These are phyloP conservation scores for Heliconius himera DNA, from an alignment of 1,140 invertebrate genomes.

Conservation along the genomic window DNA sequence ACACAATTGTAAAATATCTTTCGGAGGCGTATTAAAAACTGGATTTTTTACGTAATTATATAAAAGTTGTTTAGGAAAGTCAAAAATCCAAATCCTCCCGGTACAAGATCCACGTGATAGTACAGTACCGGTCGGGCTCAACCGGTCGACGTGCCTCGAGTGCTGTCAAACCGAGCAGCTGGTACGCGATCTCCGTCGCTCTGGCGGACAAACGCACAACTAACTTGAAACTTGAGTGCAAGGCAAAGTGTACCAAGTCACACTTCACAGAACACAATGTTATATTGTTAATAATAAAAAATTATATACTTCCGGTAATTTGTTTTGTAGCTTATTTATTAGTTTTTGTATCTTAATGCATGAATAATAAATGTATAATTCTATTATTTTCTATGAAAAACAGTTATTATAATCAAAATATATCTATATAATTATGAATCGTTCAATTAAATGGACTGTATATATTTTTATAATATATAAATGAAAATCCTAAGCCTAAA, in stretches of 20 bases:
- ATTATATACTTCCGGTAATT: not conserved
- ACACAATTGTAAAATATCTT: conserved; percentile 48
- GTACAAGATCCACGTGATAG: conserved; percentile 64
- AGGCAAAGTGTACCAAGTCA: conserved; percentile 45
- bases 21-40: conserved; percentile 35
- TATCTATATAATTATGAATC: too few species aligned
- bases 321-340: not conserved
- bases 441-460: too few species aligned
- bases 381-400: not conserved
- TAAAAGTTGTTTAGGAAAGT: conserved; percentile 68
- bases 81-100: conserved; percentile 67
- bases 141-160: conserved; percentile 64
- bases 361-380: not conserved
- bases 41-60: conserved; percentile 56
- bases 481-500: not conserved
- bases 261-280: conserved; percentile 15
- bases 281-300: not conserved
- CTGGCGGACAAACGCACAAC: conserved; percentile 72
- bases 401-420: not conserved
- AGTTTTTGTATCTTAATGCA: not conserved
- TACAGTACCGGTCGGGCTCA: conserved; percentile 56
- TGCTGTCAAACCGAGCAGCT: conserved; percentile 78
- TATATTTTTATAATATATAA: not conserved
- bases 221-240: conserved; percentile 48
- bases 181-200: conserved; percentile 63